These are phyloP conservation scores for Sitobion miscanthi DNA, from an alignment of 1,140 invertebrate species.

Conservation along the genomic window DNA sequence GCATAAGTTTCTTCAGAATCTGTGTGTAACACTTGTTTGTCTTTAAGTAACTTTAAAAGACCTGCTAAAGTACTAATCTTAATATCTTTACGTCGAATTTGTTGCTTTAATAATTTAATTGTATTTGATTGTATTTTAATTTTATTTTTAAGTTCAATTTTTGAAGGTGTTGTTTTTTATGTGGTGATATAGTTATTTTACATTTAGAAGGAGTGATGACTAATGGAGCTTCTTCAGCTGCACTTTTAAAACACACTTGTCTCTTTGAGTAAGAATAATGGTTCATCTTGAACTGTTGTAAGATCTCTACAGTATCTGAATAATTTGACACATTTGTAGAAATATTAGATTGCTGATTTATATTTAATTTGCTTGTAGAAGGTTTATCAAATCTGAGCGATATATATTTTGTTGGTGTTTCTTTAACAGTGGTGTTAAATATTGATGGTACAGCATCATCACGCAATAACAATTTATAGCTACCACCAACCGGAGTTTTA, in stretches of 20 bases:
- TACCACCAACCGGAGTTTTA: too few species aligned
- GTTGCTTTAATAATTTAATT: slow-evolving; percentile 37
- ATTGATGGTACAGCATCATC: too few species aligned
- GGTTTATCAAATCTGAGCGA: neutral
- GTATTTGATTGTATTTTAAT: neutral
- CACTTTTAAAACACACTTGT: neutral
- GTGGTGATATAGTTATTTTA: neutral
- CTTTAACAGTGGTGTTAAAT: too few species aligned
- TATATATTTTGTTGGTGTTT: too few species aligned
- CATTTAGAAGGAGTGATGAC: neutral
- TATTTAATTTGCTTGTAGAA: neutral
- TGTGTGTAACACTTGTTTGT: too few species aligned
- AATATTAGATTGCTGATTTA: too few species aligned
- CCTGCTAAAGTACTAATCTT: slow-evolving; percentile 15
- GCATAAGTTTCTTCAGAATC: too few species aligned
- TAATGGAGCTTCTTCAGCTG: neutral
- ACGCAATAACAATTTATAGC: too few species aligned
- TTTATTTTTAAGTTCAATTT: slow-evolving; percentile 1
- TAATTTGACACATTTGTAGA: too few species aligned
- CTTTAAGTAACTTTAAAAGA: neutral
- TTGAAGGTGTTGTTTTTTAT: neutral
- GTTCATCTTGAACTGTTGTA: slow-evolving; percentile 29
- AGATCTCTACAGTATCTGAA: neutral
- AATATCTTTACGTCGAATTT: slow-evolving; percentile 13
- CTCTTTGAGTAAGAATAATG: neutral